Base-by-base conservation (phyloP, 2,797 vertebrate genomes). In the Propithecus perrieri region DNA sequence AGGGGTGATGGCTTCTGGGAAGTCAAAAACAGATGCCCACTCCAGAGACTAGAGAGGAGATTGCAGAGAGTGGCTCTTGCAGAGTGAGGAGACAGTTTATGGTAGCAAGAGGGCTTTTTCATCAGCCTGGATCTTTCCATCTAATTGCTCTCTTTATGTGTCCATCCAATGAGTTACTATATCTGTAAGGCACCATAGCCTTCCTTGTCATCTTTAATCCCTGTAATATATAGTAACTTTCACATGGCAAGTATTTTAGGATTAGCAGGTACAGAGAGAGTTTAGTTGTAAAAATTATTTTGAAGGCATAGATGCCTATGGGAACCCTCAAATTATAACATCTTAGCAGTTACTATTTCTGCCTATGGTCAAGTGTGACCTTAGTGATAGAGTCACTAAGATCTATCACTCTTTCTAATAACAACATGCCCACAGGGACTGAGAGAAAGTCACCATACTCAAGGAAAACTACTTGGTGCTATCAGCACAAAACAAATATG, bases 401-500 rank as follows among this genome's bases (percentile, higher is more conserved):
- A 35, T 22, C 1, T n/a, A 50, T 72, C 79, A 91, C 0, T 92
- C 38, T 85, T 92, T 85, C 63, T 78, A 18, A 76, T 81, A 89
- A 79, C 28, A 87, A 22, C 17, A 43, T 28, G 12, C 9, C 30
- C 1, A 48, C 24, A 57, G 8, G 53, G 20, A 55, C 0, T 8
- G 33, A 88, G 41, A 76, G 41, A 94, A 90, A 92, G 67, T 83
- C 8, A 43, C 10, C n/a, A 48, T 1, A n/a, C 20, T 85, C 30
- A 22, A 81, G 38, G 14, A 71, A 79, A 85, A 86, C 43, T 50
- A 35, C 24, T 71, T 20, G 2, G 1, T 71, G 59, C 67, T 95
- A 96, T 92, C 92, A 94, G 43, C 85, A 35, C 81, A 91, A 79
- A 91, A 79, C 59, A 85, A 50, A 4, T 38, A 81, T 13, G 5